Conservation (phyloP, 2,113 vertebrate genomes). For the Microcebus ravelobensis region DNA sequence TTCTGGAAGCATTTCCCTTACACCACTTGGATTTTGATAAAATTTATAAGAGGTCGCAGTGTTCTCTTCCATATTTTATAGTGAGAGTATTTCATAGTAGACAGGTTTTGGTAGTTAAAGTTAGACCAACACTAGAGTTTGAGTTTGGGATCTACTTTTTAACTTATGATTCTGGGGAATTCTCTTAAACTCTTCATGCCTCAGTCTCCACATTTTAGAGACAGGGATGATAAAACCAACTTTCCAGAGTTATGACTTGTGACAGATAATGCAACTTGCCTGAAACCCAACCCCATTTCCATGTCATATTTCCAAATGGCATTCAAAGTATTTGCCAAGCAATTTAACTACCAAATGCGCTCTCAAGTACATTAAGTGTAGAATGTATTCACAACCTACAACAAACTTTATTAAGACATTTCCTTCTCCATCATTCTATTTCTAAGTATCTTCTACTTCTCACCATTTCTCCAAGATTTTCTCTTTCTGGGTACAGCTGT, state of each 20-base stretch:
- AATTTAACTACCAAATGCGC: neutral
- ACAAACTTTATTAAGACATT: neutral
- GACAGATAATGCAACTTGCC: neutral
- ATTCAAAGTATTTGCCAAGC: neutral
- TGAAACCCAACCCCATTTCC: neutral
- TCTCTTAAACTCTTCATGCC: neutral
- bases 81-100: neutral
- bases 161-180: neutral
- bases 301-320: neutral
- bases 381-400: neutral
- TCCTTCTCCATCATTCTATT: neutral
- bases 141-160: neutral
- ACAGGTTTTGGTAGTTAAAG: neutral
- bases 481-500: neutral
- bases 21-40: neutral
- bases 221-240: neutral
- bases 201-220: neutral
- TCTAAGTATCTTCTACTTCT: neutral
- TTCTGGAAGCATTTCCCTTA: neutral
- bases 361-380: neutral
- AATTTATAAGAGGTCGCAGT: neutral
- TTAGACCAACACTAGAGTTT: neutral
- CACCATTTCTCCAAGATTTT: neutral
- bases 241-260: neutral
- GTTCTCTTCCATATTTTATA: neutral